Evolutionary conservation across 30 jellyfish, hydroid and myxozoan species (phyloP).

Genomic region (Chrysaora quinquecirrha): DNA sequence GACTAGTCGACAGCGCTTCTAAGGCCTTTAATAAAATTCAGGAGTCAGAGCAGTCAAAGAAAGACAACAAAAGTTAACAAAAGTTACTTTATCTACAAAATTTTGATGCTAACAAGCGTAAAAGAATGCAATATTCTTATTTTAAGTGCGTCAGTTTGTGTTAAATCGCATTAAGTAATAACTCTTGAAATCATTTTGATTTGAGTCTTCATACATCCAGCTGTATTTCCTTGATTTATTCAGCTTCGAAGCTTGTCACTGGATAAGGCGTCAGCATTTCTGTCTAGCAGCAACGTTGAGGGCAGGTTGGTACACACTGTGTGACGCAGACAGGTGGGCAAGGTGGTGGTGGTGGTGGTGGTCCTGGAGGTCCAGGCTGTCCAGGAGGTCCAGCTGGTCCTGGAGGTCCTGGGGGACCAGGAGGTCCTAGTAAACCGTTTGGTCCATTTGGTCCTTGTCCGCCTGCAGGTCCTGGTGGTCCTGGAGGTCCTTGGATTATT

Average conservation of each 20-base stretch:
- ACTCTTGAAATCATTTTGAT: neutral
- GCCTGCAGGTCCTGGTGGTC: slow-evolving; percentile 99
- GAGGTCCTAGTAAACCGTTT: slow-evolving; percentile 97
- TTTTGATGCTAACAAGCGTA: neutral
- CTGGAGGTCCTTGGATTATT: slow-evolving; percentile 94
- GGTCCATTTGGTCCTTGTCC: slow-evolving; percentile 99
- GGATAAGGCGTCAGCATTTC: neutral
- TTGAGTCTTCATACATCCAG: neutral
- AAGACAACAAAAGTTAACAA: neutral
- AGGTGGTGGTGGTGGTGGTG: slow-evolving; percentile 91
- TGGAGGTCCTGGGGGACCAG: slow-evolving; percentile 99
- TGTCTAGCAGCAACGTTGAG: neutral
- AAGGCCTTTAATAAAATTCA: too few species aligned
- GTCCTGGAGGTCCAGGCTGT: slow-evolving; percentile 97
- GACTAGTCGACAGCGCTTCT: too few species aligned
- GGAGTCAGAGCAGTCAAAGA: too few species aligned
- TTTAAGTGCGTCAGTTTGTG: neutral
- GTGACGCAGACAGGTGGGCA: slow-evolving; percentile 95
- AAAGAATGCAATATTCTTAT: neutral
- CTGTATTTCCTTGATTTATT: neutral
- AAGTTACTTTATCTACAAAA: slow-evolving; percentile 14
- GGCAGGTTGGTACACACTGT: slow-evolving; percentile 44
- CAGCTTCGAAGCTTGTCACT: neutral
- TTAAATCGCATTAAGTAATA: neutral
- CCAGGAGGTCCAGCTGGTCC: slow-evolving; percentile 99